These are phyloP conservation scores for Brachyrhaphis roseni DNA, from an alignment of 2,797 vertebrate species.

Conservation along the genomic window DNA sequence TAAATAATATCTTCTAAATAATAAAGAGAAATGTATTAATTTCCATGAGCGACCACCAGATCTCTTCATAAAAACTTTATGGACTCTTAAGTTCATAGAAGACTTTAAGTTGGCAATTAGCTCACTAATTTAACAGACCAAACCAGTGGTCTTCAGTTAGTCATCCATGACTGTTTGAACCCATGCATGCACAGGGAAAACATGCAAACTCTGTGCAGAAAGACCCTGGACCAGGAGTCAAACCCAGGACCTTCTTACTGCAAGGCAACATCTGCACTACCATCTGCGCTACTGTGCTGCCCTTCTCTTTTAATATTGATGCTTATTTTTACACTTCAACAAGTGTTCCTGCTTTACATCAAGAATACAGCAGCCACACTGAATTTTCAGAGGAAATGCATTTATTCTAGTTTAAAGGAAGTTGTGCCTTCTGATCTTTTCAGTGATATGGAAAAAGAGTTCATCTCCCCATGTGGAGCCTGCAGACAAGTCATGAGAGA, in stretches of 20 bases:
- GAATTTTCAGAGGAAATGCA: not conserved
- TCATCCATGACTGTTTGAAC: not conserved
- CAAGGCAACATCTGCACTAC: no score
- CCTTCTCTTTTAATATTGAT: not conserved
- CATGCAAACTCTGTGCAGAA: no score
- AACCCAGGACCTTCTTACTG: no score
- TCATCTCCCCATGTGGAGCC: slow-evolving; percentile 89
- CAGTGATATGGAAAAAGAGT: slow-evolving; percentile 85
- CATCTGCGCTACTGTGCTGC: no score
- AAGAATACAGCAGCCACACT: not conserved
- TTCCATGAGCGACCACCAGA: not conserved
- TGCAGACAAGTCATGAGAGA: slow-evolving; percentile 97
- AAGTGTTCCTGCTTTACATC: not conserved
- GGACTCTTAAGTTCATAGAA: not conserved
- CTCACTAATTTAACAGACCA: not conserved
- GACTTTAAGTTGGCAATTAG: not conserved
- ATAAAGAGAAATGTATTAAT: not conserved
- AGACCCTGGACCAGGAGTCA: no score
- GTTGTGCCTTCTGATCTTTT: slow-evolving; percentile 23
- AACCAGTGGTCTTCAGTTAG: not conserved
- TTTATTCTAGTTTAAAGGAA: not conserved
- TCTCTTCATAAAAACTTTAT: not conserved
- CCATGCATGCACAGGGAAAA: no score
- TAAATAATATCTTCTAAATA: not conserved
- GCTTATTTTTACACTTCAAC: not conserved